phyloP scores from a whole-genome alignment of 2,113 vertebrate genomes.

The Haplochromis burtoni region DNA sequence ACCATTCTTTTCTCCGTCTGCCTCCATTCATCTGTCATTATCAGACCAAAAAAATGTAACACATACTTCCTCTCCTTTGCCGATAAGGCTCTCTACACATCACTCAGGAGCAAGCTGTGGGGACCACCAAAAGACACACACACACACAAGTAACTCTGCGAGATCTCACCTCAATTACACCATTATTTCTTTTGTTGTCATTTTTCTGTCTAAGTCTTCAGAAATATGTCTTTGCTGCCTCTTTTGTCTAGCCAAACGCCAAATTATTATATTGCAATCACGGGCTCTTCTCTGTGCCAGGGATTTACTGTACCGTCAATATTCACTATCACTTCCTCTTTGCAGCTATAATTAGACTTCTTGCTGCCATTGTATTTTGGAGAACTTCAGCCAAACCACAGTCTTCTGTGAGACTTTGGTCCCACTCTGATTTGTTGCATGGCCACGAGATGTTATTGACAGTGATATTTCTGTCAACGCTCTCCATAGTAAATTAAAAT shows the following conservation, averaged over 20 bases:
- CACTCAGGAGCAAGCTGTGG: constrained; percentile 7
- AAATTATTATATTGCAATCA: constrained; percentile 45
- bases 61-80: constrained; percentile 15
- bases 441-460: not conserved
- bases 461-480: not conserved
- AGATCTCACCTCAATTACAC: constrained; percentile 32
- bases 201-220: constrained; percentile 4
- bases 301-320: constrained; percentile 46
- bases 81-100: constrained; percentile 36
- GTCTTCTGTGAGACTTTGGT: not conserved
- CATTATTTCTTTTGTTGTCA: constrained; percentile 28
- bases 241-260: constrained; percentile 33
- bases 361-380: constrained; percentile 14
- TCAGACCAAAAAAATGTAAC: constrained; percentile 45
- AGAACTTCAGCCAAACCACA: constrained; percentile 24
- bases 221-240: constrained; percentile 1
- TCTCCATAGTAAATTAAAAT: not conserved
- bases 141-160: not conserved
- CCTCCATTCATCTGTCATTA: constrained; percentile 53
- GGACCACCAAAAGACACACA: not conserved
- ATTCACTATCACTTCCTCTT: constrained; percentile 34
- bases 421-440: not conserved
- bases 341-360: constrained; percentile 43
- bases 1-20: constrained; percentile 45
- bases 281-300: constrained; percentile 21